Percentiles rank a stretch among this genome's conserved stretches.
Evolutionary conservation across 1,140 invertebrate species (phyloP).

Genomic region (Lordiphosa mommai): DNA sequence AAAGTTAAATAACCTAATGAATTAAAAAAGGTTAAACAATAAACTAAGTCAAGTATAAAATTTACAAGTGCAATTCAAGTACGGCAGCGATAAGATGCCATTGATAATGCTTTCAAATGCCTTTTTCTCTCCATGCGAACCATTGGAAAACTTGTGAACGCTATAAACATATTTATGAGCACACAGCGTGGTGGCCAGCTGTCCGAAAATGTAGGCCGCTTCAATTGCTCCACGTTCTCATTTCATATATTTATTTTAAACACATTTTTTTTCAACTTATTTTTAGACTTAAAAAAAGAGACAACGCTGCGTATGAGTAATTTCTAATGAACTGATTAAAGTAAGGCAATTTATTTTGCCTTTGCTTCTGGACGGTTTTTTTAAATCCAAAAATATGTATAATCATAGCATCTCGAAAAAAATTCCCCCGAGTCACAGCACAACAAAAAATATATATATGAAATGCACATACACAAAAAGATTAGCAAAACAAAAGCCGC

Average conservation of each 20-base stretch:
- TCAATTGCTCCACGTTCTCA: conserved; percentile 40
- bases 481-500: conserved; percentile 27
- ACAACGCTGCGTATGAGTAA: conserved; percentile 35
- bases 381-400: no score
- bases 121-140: neutral
- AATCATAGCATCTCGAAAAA: neutral
- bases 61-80: neutral
- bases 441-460: neutral
- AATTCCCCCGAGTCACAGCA: neutral
- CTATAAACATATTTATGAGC: conserved; percentile 17
- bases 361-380: neutral
- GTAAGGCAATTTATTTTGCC: neutral
- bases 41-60: neutral
- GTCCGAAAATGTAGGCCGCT: conserved; percentile 61
- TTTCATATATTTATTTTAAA: neutral
- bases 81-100: neutral
- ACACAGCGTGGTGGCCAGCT: conserved; percentile 24
- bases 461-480: conserved; percentile 15
- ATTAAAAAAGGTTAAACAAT: no score
- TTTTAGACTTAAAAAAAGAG: conserved; percentile 40
- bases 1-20: no score
- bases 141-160: neutral
- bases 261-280: conserved; percentile 22
- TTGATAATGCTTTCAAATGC: neutral
- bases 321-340: conserved; percentile 37